Base-by-base conservation (phyloP, 1,140 invertebrate genomes). In the Neelides sp. region DNA sequence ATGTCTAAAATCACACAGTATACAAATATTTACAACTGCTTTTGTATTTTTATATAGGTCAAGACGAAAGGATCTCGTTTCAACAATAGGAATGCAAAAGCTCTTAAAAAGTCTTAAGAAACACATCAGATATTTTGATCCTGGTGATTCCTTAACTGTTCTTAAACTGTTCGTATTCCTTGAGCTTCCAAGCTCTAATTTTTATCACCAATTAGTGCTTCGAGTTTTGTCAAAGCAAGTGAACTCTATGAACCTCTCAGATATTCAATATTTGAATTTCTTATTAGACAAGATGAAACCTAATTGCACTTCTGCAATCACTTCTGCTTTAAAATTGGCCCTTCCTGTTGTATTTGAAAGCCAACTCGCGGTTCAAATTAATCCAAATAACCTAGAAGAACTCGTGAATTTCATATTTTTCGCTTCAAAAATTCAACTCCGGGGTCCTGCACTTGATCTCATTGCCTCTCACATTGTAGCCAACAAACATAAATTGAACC, bases 331-430 rank as follows among this genome's bases (percentile, higher is more conserved):
- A 4, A 66, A 69, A 53, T 63, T 74, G 7, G 78, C 78, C 4
- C 50, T 82, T 17, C 77, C 78, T 0, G 60, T 78, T 13, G 72
- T 76, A 1, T 80, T 79, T 62, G 72, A 79, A 62, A 68, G 73
- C 3, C 70, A 76, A 51, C 41, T 79, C 10, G 64, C 69, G 12
- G 50, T 65, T 17, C 71, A 77, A 64, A 51, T 78, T 26, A 71
- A 78, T 49, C 61, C 59, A 12, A 64, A 72, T 17, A 73, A 77
- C 58, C 47, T 73, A 20, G 43, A 58, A 1, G 58, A 72, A 15
- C 57, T 76, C 30, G 62, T 63, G 19, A 71, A 76, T 24, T 71
- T 73, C 65, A 62, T 77, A 4, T 54, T 66, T 4, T 78, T 68
- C 61, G 66, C 68, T 41, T 68, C 69, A 24, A 64, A 63, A 34